A percentile compares a stretch with the other conserved stretches of the same genome.
Conservation (phyloP, 2,888 invertebrate genomes). For the Coenonympha glycerion region DNA sequence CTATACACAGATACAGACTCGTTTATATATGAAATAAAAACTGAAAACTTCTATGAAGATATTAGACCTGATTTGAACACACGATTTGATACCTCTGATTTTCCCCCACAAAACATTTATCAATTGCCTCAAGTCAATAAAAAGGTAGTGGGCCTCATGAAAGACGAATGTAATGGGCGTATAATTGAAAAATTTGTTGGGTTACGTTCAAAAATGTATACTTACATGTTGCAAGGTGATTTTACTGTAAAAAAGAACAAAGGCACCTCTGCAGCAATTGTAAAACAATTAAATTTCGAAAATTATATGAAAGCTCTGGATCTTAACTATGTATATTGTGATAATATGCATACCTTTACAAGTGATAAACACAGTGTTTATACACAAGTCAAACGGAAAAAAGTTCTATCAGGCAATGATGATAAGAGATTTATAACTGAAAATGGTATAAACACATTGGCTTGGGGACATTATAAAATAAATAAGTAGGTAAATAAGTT, state of each 20-base stretch:
- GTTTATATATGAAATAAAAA: not conserved
- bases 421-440: not conserved
- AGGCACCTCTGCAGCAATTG: not conserved
- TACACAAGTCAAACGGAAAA: not conserved
- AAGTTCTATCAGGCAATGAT: not conserved
- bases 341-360: not conserved
- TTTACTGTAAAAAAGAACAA: not conserved
- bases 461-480: not conserved
- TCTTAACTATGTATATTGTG: not conserved
- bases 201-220: not conserved
- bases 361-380: not conserved
- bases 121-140: not conserved
- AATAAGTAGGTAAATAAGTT: too few species aligned
- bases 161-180: not conserved
- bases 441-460: not conserved
- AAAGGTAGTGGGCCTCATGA: not conserved
- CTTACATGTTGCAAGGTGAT: not conserved
- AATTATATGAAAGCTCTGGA: not conserved
- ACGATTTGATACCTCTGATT: not conserved
- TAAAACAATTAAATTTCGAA: not conserved
- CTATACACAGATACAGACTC: not conserved
- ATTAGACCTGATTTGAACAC: not conserved
- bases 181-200: not conserved
- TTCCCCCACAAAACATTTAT: not conserved
- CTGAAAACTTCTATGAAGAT: not conserved